phyloP scores from a whole-genome alignment of 2,888 invertebrate genomes.

The Eilema sororculum region DNA sequence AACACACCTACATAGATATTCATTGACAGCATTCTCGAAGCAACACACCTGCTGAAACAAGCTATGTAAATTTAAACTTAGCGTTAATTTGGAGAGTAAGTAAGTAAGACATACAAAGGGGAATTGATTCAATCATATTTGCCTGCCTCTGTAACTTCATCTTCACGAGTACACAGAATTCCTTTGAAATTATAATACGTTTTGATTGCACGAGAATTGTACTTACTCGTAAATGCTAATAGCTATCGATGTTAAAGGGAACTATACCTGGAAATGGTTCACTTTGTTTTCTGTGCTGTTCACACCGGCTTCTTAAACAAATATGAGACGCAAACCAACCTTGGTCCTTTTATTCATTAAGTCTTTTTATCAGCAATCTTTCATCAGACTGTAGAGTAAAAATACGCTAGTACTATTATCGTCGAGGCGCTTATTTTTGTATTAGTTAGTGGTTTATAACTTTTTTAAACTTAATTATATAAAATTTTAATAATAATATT shows the following conservation, averaged over 20 bases:
- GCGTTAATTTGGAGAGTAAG: slow-evolving; percentile 26
- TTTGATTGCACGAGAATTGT: neutral
- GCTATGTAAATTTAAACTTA: slow-evolving; percentile 34
- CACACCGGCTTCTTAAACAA: neutral
- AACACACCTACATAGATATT: slow-evolving; percentile 48
- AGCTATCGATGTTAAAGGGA: neutral
- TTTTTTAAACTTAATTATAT: too few relatives aligned
- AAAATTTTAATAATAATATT: too few relatives aligned
- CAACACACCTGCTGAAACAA: slow-evolving; percentile 49
- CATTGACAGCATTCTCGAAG: slow-evolving; percentile 56
- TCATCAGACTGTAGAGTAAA: too few relatives aligned
- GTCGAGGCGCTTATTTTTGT: too few relatives aligned
- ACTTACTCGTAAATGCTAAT: neutral
- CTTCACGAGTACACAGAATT: neutral
- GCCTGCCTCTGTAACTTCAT: neutral
- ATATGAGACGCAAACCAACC: neutral
- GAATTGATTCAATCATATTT: slow-evolving; percentile 16
- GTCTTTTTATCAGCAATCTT: neutral
- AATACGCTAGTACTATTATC: too few relatives aligned
- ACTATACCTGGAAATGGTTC: neutral
- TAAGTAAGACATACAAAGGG: slow-evolving; percentile 3
- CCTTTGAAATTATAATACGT: neutral
- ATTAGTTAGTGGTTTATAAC: too few relatives aligned
- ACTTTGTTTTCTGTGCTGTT: neutral
- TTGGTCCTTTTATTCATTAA: too few relatives aligned